Base-by-base conservation (phyloP, 30 jellyfish, hydroid and myxozoan species). In the Rhopilema esculentum region DNA sequence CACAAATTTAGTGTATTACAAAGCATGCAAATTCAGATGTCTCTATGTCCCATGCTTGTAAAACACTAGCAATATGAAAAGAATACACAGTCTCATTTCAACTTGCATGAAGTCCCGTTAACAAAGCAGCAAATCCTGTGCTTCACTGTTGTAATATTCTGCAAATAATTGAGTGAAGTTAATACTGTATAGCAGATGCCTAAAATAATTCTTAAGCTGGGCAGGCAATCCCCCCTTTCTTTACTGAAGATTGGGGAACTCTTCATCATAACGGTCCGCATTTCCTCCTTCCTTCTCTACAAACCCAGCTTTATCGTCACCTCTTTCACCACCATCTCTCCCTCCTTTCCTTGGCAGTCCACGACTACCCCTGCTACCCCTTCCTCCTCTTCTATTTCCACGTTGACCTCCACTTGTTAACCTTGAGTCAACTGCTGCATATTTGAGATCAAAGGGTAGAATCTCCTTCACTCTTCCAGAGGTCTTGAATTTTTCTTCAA, bases 381-480 rank as follows among this genome's bases (percentile, higher is more conserved):
- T 51, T 25, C 96, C 27, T 18, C 67, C 48, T 23, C 97, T 84
- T 28, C 95, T 80, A 25, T 95, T 89, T 25, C 96, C 90, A 71
- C 95, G 68, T 0, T 83, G 76, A 9, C 95, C 86, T 21, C 97
- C 96, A 69, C 97, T 65, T 66, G 96, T 72, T 52, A 97, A 92
- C 40, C 96, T 74, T 64, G 93, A 69, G 23, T 88, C 99, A 30
- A 87, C 89, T 22, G 88, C 88, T 0, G 93, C 92, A 82, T 31
- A 94, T 28, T 85, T 91, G 57, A 94, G 48, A 67, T 84, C 97
- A 90, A 89, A 72, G 67, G 82, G 87, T 74, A 94, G 63, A 51
- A 85, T 88, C 76, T 94, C 97, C 82, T 89, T 89, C 1, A 89
- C 91, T 18, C 99, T 81, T 51, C 99, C 99, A 48, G 97, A 89